A percentile compares a stretch with the other conserved stretches of the same genome.
Evolutionary conservation across 2,797 vertebrate genomes (phyloP).

Genomic region (Pipistrellus nathusii): DNA sequence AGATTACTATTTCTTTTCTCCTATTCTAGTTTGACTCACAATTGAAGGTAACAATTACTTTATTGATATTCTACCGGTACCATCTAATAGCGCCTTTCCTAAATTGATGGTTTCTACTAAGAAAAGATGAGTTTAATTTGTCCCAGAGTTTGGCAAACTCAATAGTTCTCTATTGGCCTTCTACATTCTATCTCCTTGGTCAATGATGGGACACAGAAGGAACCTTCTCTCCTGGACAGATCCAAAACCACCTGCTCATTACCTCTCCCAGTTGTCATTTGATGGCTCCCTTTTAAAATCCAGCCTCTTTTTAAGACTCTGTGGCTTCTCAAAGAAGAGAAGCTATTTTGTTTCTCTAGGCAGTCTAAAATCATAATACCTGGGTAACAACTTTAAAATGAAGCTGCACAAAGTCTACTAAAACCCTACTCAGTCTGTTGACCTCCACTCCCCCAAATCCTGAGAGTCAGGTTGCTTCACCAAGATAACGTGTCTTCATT

Average conservation of each 20-base stretch:
- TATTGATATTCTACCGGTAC: neutral
- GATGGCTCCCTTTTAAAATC: neutral
- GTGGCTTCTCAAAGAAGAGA: neutral
- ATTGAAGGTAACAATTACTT: conserved; percentile 1
- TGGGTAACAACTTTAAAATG: conserved; percentile 23
- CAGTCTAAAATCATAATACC: conserved; percentile 18
- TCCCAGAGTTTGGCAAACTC: neutral
- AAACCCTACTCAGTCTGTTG: neutral
- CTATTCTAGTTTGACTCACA: conserved; percentile 1
- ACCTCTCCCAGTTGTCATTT: neutral
- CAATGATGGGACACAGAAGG: neutral
- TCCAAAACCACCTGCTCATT: neutral
- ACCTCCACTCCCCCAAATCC: neutral
- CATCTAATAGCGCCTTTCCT: neutral
- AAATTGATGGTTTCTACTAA: neutral
- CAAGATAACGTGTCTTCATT: neutral
- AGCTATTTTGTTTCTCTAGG: neutral
- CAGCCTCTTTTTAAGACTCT: conserved; percentile 23
- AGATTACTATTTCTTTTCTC: neutral
- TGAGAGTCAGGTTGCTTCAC: neutral
- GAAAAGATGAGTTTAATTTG: conserved; percentile 29
- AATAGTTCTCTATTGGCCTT: neutral
- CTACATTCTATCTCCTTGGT: neutral
- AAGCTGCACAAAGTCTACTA: neutral
- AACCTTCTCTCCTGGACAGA: neutral